These are phyloP conservation scores for Tamias sibiricus DNA, from an alignment of 2,113 vertebrate genomes.

Conservation along the genomic window DNA sequence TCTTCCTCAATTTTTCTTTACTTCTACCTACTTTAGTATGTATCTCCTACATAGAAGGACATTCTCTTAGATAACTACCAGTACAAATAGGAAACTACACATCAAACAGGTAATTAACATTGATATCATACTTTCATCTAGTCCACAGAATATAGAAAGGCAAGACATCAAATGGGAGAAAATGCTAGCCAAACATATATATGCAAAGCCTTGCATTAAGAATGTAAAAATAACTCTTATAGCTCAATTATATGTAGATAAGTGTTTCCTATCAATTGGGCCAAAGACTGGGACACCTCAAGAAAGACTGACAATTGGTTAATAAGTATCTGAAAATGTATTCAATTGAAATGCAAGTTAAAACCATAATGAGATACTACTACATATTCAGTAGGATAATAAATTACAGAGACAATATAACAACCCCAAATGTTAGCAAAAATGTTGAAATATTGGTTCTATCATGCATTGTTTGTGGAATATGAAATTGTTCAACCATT, in stretches of 20 bases:
- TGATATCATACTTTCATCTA: not conserved
- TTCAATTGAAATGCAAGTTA: not conserved
- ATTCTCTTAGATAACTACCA: not conserved
- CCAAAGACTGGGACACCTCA: not conserved
- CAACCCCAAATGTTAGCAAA: not conserved
- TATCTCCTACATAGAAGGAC: conserved; percentile 7
- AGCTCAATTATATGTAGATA: not conserved
- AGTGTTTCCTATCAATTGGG: not conserved
- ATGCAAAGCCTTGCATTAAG: not conserved
- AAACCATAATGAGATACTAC: not conserved
- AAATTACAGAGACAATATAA: not conserved
- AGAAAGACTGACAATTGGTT: not conserved
- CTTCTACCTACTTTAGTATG: not conserved
- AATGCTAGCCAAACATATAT: not conserved
- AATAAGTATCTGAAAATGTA: not conserved
- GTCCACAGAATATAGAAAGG: not conserved
- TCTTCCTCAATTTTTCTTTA: not conserved
- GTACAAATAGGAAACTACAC: no score
- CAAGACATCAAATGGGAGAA: not conserved
- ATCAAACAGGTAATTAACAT: conserved; percentile 4
- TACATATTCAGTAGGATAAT: not conserved
- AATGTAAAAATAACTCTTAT: not conserved
- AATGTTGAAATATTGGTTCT: not conserved
- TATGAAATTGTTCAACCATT: not conserved
- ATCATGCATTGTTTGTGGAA: not conserved